Percentiles rank a stretch among this genome's conserved stretches.
Conservation (phyloP, 2,113 vertebrate species). For the Gasterosteus aculeatus region DNA sequence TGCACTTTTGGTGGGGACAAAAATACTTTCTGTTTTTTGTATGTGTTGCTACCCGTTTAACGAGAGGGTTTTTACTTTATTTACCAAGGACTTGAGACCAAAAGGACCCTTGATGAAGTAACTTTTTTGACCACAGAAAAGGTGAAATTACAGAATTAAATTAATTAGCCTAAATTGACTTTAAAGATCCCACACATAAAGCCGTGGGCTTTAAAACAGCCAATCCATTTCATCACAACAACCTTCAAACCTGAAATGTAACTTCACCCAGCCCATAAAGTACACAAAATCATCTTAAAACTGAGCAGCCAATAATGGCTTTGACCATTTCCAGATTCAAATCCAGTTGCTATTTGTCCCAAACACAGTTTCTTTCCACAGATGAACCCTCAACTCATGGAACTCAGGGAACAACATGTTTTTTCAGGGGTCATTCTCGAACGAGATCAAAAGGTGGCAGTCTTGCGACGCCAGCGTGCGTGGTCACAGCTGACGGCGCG, state of each 20-base stretch:
- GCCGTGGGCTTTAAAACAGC: slow-evolving; percentile 13
- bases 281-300: not conserved
- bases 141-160: not conserved
- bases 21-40: not conserved
- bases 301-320: not conserved
- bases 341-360: not conserved
- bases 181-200: not conserved
- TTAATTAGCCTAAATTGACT: no score
- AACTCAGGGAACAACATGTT: not conserved
- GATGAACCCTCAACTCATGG: not conserved
- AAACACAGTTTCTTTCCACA: not conserved
- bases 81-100: not conserved
- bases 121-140: not conserved
- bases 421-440: slow-evolving; percentile 7
- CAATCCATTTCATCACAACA: not conserved
- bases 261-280: not conserved
- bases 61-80: not conserved
- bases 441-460: slow-evolving; percentile 74
- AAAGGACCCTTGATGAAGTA: not conserved
- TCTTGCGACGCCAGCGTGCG: slow-evolving; percentile 46
- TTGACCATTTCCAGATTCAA: not conserved
- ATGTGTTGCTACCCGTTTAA: not conserved
- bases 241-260: not conserved
- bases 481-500: slow-evolving; percentile 5
- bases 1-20: not conserved